These are phyloP conservation scores for Melanotaenia pygmaea DNA, from an alignment of 2,797 vertebrate species.

Conservation along the genomic window DNA sequence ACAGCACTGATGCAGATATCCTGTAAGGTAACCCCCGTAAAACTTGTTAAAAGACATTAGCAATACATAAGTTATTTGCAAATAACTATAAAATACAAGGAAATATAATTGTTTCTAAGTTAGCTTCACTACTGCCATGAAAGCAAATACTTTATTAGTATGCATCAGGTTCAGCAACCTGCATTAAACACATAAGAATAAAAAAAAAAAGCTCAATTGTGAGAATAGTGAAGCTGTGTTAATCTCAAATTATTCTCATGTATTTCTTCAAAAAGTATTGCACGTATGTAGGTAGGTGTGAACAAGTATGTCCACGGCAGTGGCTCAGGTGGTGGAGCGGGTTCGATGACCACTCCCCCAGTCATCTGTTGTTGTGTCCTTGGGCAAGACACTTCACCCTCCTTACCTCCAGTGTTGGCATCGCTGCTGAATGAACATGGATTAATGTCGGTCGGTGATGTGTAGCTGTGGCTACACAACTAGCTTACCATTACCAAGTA, in stretches of 20 bases:
- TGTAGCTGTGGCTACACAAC: no score
- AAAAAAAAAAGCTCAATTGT: neutral
- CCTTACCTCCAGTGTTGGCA: no score
- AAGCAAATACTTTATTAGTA: neutral
- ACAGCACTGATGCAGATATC: slow-evolving; percentile 95
- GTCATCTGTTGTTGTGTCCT: no score
- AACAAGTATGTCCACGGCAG: neutral
- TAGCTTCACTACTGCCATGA: neutral
- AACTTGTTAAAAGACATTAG: neutral
- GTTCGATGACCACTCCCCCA: no score
- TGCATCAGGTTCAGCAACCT: neutral
- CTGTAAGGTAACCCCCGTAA: slow-evolving; percentile 64
- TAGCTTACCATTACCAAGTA: no score
- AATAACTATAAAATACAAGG: neutral
- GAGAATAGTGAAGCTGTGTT: neutral
- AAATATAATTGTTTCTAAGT: neutral
- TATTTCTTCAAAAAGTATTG: neutral
- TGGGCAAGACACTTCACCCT: no score
- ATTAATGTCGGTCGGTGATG: no score
- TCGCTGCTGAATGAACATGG: no score
- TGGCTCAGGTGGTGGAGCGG: no score
- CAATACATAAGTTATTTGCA: rapidly evolving
- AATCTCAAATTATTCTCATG: neutral
- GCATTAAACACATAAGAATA: neutral
- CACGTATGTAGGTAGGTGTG: neutral